Conservation (phyloP, 2,888 invertebrate genomes). For the Mesorhabditis sp. region DNA sequence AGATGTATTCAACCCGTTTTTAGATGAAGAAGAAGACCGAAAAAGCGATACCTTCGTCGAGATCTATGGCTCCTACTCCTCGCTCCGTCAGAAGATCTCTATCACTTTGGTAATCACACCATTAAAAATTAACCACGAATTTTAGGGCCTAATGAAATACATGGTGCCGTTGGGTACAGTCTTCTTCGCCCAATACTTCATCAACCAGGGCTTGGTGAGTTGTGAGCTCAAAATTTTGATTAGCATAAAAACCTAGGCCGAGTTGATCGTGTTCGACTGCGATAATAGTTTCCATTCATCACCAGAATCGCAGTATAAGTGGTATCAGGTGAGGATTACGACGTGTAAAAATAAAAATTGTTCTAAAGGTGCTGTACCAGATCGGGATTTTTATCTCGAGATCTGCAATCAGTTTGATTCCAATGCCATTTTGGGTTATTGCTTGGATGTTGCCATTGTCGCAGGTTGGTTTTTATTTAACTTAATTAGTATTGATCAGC, state of each 20-base stretch:
- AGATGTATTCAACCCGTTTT: too few relatives aligned
- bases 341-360: neutral
- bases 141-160: slow-evolving; percentile 4
- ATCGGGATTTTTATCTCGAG: slow-evolving; percentile 1
- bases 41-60: too few relatives aligned
- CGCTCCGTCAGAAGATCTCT: too few relatives aligned
- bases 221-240: neutral
- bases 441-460: neutral
- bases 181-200: slow-evolving; percentile 2
- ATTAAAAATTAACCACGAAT: neutral
- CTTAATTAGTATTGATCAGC: too few relatives aligned
- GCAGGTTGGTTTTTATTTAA: neutral
- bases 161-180: slow-evolving; percentile 3
- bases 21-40: too few relatives aligned
- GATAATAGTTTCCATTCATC: neutral
- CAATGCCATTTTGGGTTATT: neutral
- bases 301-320: slow-evolving; percentile 2
- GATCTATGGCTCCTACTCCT: too few relatives aligned
- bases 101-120: too few relatives aligned
- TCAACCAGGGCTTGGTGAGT: slow-evolving; percentile 2
- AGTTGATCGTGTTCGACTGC: slow-evolving; percentile 3
- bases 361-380: neutral
- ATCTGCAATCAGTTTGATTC: slow-evolving; percentile 2
- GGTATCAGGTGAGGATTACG: slow-evolving; percentile 1
- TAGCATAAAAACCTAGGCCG: slow-evolving; percentile 1